These are phyloP conservation scores for Promerops cafer DNA, from an alignment of 2,113 vertebrate species.

Conservation along the genomic window DNA sequence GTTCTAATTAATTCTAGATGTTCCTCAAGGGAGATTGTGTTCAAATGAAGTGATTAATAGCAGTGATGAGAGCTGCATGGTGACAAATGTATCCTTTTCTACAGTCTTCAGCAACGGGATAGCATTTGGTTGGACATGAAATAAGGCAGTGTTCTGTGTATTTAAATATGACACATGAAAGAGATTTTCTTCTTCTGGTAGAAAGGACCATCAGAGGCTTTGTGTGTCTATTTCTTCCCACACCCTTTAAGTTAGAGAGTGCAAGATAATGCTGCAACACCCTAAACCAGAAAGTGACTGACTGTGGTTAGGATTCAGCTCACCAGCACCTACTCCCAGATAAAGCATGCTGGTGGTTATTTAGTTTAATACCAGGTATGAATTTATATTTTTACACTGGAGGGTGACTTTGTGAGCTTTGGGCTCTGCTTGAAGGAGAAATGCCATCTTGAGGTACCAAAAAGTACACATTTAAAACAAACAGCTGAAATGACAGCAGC, in stretches of 20 bases:
- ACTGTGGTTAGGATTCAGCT: not conserved
- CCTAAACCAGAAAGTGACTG: not conserved
- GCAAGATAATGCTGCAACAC: not conserved
- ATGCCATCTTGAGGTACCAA: not conserved
- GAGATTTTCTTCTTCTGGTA: not conserved
- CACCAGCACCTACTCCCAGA: not conserved
- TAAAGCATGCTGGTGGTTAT: not conserved
- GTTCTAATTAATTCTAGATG: conserved; percentile 47
- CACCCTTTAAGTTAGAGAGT: not conserved
- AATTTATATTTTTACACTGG: not conserved
- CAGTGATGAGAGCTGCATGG: not conserved
- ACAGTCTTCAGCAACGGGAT: not conserved
- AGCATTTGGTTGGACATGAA: not conserved
- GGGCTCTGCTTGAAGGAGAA: not conserved
- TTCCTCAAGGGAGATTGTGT: not conserved
- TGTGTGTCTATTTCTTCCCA: not conserved
- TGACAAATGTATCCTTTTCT: not conserved
- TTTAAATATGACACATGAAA: not conserved
- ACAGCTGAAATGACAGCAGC: conserved; percentile 33
- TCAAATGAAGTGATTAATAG: conserved; percentile 6
- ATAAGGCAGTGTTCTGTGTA: not conserved
- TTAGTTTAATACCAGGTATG: not conserved
- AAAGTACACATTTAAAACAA: not conserved
- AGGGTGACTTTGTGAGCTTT: not conserved
- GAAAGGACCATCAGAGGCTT: not conserved